Evolutionary conservation across 2,888 invertebrate species (phyloP).

Genomic region (Neoascia interrupta): DNA sequence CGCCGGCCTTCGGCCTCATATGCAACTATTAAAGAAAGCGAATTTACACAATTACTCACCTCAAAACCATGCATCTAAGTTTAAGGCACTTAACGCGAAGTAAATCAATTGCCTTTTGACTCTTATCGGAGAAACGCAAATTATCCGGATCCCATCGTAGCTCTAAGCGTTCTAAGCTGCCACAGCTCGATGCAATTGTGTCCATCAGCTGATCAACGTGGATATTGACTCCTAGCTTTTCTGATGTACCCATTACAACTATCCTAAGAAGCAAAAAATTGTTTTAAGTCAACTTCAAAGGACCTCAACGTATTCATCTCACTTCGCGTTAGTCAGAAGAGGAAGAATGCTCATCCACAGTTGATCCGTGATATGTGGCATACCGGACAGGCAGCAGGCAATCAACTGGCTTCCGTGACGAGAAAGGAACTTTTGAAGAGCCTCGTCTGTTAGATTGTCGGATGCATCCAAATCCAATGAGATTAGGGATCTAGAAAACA

Average conservation of each 20-base stretch:
- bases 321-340: slow-evolving; percentile 95
- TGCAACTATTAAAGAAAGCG: too few species aligned
- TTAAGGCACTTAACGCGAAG: slow-evolving; percentile 96
- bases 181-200: slow-evolving; percentile 95
- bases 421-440: slow-evolving; percentile 93
- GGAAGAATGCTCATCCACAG: slow-evolving; percentile 98
- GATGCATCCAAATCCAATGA: slow-evolving; percentile 96
- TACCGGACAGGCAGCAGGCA: slow-evolving; percentile 94
- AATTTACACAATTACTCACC: slow-evolving; percentile 81
- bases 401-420: slow-evolving; percentile 93
- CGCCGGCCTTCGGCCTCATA: too few species aligned
- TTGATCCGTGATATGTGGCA: slow-evolving; percentile 99
- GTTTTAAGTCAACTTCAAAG: neutral
- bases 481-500: slow-evolving; percentile 86
- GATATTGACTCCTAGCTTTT: slow-evolving; percentile 97
- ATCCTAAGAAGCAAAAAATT: slow-evolving; percentile 84
- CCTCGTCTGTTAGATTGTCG: slow-evolving; percentile 96
- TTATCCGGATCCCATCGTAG: slow-evolving; percentile 99
- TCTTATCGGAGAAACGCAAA: slow-evolving; percentile 98
- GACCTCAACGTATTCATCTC: slow-evolving; percentile 72
- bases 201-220: slow-evolving; percentile 99
- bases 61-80: slow-evolving; percentile 94
- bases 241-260: slow-evolving; percentile 97
- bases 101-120: slow-evolving; percentile 99
- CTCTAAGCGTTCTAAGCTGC: slow-evolving; percentile 93